Conservation (phyloP, 1,140 invertebrate species). For the Drosophila arawakana region DNA sequence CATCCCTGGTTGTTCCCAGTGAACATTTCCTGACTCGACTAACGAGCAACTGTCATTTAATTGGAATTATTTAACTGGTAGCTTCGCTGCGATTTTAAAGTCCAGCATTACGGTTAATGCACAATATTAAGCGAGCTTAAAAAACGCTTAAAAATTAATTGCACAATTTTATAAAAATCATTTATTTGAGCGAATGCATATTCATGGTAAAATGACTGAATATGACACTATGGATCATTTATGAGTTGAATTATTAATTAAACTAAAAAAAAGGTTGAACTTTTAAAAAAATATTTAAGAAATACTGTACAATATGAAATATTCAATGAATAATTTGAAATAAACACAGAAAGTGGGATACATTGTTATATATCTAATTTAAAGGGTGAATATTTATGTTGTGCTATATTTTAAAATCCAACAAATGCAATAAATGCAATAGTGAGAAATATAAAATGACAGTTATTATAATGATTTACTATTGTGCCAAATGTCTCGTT, state of each 20-base stretch:
- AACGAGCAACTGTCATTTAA: conserved; percentile 22
- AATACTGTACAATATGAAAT: no score
- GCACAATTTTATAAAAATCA: conserved; percentile 21
- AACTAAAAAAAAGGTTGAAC: no score
- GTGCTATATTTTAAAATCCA: neutral
- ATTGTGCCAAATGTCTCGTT: neutral
- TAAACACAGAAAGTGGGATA: no score
- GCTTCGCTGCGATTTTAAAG: conserved; percentile 17
- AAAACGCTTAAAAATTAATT: conserved; percentile 41
- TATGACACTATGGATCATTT: no score
- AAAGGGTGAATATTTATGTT: neutral
- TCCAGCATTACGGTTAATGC: conserved; percentile 13
- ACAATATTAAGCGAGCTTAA: conserved; percentile 49
- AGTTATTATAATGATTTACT: neutral
- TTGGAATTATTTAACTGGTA: conserved; percentile 8
- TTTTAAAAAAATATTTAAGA: no score
- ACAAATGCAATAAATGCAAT: neutral
- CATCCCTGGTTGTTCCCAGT: neutral
- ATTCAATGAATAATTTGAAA: no score
- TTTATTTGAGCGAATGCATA: conserved; percentile 1
- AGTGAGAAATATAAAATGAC: no score
- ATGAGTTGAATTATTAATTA: no score
- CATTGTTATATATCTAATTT: no score
- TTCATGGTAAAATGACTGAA: neutral
- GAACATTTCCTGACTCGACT: neutral